Percentiles rank a stretch among this genome's conserved stretches.
Evolutionary conservation across 1,140 invertebrate genomes (phyloP).

Genomic region (Steinernema khuongi): DNA sequence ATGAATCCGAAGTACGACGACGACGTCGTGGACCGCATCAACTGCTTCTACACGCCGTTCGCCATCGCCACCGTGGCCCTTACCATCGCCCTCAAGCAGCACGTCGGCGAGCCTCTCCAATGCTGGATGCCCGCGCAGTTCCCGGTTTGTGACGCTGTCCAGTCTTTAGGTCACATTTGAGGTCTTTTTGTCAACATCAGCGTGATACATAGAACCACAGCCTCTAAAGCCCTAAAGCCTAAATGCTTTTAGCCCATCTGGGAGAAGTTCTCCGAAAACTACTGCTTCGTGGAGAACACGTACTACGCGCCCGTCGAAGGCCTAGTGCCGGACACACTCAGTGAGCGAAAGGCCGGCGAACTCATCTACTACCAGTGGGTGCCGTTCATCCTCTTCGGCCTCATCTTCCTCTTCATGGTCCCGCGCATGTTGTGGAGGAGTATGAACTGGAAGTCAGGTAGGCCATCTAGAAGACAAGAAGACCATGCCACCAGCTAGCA

Average conservation of each 20-base stretch:
- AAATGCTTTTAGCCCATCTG: conserved; percentile 56
- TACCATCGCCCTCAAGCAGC: conserved; percentile 44
- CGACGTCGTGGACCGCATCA: conserved; percentile 61
- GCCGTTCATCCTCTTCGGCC: conserved; percentile 31
- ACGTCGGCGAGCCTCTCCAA: conserved; percentile 60
- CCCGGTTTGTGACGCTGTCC: too few species aligned
- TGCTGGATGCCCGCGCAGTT: conserved; percentile 62
- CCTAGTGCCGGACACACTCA: conserved; percentile 4
- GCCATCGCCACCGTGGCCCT: conserved; percentile 22
- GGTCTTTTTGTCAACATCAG: too few species aligned
- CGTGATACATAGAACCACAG: too few species aligned
- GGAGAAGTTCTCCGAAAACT: conserved; percentile 40
- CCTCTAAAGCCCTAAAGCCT: too few species aligned
- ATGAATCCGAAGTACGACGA: conserved; percentile 61
- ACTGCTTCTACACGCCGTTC: conserved; percentile 29
- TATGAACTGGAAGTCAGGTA: conserved; percentile 24
- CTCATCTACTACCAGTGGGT: conserved; percentile 41
- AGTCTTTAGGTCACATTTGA: too few species aligned
- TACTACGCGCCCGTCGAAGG: conserved; percentile 34
- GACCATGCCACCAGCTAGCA: too few species aligned
- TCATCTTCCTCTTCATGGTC: conserved; percentile 29
- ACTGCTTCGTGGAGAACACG: conserved; percentile 41
- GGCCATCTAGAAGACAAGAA: too few species aligned
- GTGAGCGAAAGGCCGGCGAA: conserved; percentile 24
- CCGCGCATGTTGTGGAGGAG: conserved; percentile 29